Evolutionary conservation across 2,797 vertebrate genomes (phyloP).

Genomic region (Enteromius unitaeniatus): DNA sequence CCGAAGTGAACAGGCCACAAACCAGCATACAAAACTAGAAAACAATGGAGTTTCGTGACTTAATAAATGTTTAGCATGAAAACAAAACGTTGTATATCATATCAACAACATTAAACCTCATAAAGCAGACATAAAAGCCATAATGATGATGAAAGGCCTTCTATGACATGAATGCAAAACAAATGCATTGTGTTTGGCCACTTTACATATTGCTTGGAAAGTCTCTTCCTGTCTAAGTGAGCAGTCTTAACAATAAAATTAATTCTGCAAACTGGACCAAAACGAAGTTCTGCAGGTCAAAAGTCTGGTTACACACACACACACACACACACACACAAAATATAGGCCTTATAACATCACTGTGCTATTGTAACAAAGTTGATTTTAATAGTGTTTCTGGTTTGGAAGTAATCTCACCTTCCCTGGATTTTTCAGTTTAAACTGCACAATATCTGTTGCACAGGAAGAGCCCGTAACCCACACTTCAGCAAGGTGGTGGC

Average conservation of each 20-base stretch:
- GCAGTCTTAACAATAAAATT: neutral
- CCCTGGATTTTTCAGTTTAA: slow-evolving; percentile 90
- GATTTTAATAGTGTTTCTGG: neutral
- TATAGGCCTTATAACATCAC: neutral
- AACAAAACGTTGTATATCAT: neutral
- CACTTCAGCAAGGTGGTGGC: slow-evolving; percentile 90
- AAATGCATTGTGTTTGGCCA: neutral
- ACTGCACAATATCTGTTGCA: slow-evolving; percentile 79
- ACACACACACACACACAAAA: neutral
- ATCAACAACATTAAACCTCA: neutral
- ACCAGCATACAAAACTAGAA: slow-evolving; percentile 91
- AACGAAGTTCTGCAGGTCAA: neutral
- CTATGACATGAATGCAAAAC: neutral
- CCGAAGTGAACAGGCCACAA: slow-evolving; percentile 85
- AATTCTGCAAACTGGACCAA: neutral
- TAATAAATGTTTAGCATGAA: neutral
- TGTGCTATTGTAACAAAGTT: neutral
- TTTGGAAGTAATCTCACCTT: slow-evolving; percentile 80
- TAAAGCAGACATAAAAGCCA: neutral
- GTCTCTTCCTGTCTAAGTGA: neutral
- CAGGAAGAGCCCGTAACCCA: slow-evolving; percentile 86
- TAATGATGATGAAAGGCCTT: neutral
- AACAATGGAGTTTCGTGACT: slow-evolving; percentile 29
- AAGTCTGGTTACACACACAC: neutral
- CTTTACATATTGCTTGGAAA: neutral